These are phyloP conservation scores for Oscarella lobularis DNA, from an alignment of 37 sponge, comb jelly and placozoan species.

Conservation along the genomic window DNA sequence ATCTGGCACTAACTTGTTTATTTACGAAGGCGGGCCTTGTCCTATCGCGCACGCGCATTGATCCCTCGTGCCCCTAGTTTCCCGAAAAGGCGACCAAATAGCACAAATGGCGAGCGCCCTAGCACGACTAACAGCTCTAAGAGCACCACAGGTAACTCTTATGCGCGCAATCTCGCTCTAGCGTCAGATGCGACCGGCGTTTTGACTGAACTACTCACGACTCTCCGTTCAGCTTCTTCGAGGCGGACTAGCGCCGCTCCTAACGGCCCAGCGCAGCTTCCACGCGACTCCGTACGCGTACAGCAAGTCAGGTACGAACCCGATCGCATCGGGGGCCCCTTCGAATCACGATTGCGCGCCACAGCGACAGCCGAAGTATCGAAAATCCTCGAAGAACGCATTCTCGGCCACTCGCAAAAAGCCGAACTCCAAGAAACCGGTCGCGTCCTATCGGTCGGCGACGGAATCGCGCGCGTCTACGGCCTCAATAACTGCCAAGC, in stretches of 20 bases:
- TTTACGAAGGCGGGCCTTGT: too few relatives aligned
- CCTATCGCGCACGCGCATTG: too few relatives aligned
- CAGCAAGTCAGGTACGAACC: too few relatives aligned
- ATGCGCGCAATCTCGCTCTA: not conserved
- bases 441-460: conserved; percentile 91
- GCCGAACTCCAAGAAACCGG: conserved; percentile 95
- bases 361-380: conserved; percentile 52
- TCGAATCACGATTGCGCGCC: not conserved
- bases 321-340: conserved; percentile 3
- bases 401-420: conserved; percentile 68
- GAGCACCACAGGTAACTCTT: not conserved
- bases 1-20: too few relatives aligned
- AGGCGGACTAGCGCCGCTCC: not conserved
- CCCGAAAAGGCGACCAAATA: too few relatives aligned
- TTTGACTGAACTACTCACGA: not conserved
- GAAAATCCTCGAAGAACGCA: conserved; percentile 85
- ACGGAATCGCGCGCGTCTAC: conserved; percentile 98
- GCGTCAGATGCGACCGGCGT: not conserved
- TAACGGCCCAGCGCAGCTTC: not conserved
- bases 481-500: conserved; percentile 99
- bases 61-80: too few relatives aligned
- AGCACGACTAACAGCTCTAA: not conserved
- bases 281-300: not conserved
- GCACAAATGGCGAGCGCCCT: not conserved
- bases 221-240: not conserved